These are phyloP conservation scores for Leptodactylus fuscus DNA, from an alignment of 2,113 vertebrate species.

Conservation along the genomic window DNA sequence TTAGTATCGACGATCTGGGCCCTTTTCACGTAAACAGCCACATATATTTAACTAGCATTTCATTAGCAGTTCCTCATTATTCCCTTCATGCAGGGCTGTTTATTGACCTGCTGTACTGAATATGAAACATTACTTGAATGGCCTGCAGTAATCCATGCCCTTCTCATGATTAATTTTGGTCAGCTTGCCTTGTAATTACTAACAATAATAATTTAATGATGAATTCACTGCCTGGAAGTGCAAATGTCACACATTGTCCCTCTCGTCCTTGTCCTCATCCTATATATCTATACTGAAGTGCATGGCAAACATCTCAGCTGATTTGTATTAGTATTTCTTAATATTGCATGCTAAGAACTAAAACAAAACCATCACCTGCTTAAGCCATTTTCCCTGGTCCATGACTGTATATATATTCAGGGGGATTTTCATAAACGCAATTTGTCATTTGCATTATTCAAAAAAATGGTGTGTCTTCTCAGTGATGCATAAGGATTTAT, in stretches of 20 bases:
- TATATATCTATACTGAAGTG: not conserved
- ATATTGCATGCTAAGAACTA: too few relatives aligned
- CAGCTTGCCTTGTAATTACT: constrained; percentile 38
- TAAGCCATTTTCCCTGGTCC: too few relatives aligned
- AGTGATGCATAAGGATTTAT: too few relatives aligned
- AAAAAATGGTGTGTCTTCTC: too few relatives aligned
- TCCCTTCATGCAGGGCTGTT: not conserved
- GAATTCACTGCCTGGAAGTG: constrained; percentile 36
- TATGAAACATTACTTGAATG: constrained; percentile 20
- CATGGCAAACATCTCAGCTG: not conserved
- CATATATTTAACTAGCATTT: too few relatives aligned
- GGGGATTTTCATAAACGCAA: too few relatives aligned
- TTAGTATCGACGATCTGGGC: too few relatives aligned
- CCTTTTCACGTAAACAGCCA: too few relatives aligned
- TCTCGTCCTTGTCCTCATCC: constrained; percentile 5
- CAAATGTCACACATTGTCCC: constrained; percentile 48
- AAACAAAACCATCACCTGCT: too few relatives aligned
- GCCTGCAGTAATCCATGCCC: constrained; percentile 41
- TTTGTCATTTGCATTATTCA: too few relatives aligned
- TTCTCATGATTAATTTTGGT: constrained; percentile 19
- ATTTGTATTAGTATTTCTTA: not conserved
- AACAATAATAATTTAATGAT: constrained; percentile 31
- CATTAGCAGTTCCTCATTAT: not conserved
- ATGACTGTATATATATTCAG: too few relatives aligned
- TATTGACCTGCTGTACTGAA: not conserved